A percentile compares a stretch with the other conserved stretches of the same genome.
Evolutionary conservation across 2,888 invertebrate species (phyloP).

Genomic region (Holacanthella duospinosa): DNA sequence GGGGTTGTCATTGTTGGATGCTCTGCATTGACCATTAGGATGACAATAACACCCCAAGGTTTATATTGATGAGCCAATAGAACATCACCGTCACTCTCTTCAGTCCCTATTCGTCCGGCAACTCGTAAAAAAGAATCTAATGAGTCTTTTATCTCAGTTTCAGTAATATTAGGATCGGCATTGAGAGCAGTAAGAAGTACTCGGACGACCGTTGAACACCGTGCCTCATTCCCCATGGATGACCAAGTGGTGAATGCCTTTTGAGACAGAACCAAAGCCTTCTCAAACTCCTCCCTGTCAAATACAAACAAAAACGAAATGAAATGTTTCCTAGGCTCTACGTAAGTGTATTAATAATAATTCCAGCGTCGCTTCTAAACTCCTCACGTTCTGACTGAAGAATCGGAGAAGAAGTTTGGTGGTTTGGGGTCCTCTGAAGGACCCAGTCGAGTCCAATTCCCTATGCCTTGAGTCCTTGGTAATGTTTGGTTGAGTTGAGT

Average conservation of each 20-base stretch:
- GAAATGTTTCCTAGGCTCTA: no score
- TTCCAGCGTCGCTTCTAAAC: no score
- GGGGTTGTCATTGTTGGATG: background rate
- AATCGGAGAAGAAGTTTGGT: no score
- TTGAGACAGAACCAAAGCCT: background rate
- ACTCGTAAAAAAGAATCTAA: conserved; percentile 6
- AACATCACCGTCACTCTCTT: background rate
- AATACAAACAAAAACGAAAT: no score
- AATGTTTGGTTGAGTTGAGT: no score
- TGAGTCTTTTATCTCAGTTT: background rate
- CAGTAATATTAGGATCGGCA: background rate
- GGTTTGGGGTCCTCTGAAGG: no score
- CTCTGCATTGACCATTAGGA: background rate
- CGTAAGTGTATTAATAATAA: no score
- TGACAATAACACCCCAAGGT: conserved; percentile 6
- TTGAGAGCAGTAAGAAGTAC: background rate
- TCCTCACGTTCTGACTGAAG: no score
- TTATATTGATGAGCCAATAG: background rate
- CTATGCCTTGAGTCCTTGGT: no score
- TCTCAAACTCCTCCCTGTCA: no score
- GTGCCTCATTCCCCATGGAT: background rate
- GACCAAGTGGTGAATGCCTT: conserved; percentile 11
- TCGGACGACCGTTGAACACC: background rate
- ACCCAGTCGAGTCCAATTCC: no score
- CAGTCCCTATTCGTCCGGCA: conserved; percentile 1